Evolutionary conservation across 2,888 invertebrate species (phyloP).

Genomic region (Alitta virens): DNA sequence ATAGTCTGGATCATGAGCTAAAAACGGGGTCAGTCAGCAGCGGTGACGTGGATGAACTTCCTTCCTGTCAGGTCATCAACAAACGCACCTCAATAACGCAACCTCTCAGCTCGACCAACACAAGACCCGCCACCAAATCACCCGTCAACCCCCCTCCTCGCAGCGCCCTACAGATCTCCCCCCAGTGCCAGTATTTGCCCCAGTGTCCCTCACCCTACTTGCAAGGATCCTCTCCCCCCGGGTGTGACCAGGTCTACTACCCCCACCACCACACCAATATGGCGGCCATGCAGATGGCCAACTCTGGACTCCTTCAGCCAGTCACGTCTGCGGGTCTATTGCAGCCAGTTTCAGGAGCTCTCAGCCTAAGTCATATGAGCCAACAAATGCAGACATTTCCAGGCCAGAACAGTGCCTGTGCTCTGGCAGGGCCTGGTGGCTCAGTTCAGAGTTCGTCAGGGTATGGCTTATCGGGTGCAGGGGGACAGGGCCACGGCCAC

Average conservation of each 20-base stretch:
- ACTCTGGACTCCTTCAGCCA: constrained; percentile 8
- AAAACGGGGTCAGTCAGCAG: too few species aligned
- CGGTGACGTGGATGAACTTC: constrained; percentile 4
- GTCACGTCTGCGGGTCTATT: not conserved
- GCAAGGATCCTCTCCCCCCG: constrained; percentile 6
- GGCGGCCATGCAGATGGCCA: constrained; percentile 18
- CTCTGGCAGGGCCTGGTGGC: constrained; percentile 1
- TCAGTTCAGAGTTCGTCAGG: not conserved
- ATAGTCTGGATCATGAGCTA: too few species aligned
- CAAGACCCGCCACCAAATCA: not conserved
- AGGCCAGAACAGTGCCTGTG: constrained; percentile 15
- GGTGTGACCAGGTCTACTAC: constrained; percentile 18
- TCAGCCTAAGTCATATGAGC: not conserved
- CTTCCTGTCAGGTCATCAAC: constrained; percentile 13
- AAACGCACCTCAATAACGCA: constrained; percentile 1
- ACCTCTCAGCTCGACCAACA: not conserved
- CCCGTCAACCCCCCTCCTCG: not conserved
- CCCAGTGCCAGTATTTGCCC: constrained; percentile 12
- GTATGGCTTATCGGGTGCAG: not conserved
- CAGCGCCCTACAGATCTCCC: not conserved
- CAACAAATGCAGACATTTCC: constrained; percentile 10
- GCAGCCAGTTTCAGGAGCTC: not conserved
- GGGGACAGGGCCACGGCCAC: constrained; percentile 23
- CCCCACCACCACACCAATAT: constrained; percentile 13
- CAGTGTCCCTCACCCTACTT: constrained; percentile 2